Base-by-base conservation (phyloP, 2,797 vertebrate genomes). In the Chiroxiphia lanceolata region DNA sequence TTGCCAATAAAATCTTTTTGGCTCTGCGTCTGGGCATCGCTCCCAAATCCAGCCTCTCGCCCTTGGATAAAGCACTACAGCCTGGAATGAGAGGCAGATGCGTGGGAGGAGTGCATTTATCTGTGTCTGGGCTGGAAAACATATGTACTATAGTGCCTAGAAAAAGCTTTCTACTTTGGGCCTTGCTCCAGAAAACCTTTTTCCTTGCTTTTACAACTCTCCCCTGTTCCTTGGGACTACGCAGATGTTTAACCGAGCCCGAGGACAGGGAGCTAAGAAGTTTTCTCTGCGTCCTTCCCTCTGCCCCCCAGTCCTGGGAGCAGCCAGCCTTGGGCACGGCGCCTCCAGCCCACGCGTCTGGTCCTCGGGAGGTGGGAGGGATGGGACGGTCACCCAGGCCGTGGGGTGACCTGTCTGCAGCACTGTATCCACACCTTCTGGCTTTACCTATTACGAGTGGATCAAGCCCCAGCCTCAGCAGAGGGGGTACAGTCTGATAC, bases 181-280 rank as follows among this genome's bases (percentile, higher is more conserved):
- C 77, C 56, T 70, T 44, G 56, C 56, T 96, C 91, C 94, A 94
- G 51, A 79, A 94, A 94, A 84, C 40, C 87, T 70, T 45, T 61
- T 47, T 68, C 19, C 42, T 74, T 68, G 64, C 53, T 86, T 92
- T 84, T 80, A 89, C 86, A 77, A 84, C 56, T 82, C 50, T 64
- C 14, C 53, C 29, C 33, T 19, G 48, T 57, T 82, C 48, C 56
- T 76, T 33, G 67, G 84, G 76, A 12, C 79, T 76, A 36, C 63
- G 44, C 65, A 76, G 59, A 64, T 63, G 53, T 82, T 83, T 69
- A 86, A 88, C 31, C 26, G 31, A 42, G 40, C n/a, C 61, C 2
- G 3, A 72, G 47, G 54, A 69, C 61, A 48, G 50, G 47, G 27
- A 90, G 27, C 23, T 8, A 10, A 44, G 47, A 38, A 59, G 23